Conservation (phyloP, 1,140 invertebrate genomes). For the Chironomus striatipennis region DNA sequence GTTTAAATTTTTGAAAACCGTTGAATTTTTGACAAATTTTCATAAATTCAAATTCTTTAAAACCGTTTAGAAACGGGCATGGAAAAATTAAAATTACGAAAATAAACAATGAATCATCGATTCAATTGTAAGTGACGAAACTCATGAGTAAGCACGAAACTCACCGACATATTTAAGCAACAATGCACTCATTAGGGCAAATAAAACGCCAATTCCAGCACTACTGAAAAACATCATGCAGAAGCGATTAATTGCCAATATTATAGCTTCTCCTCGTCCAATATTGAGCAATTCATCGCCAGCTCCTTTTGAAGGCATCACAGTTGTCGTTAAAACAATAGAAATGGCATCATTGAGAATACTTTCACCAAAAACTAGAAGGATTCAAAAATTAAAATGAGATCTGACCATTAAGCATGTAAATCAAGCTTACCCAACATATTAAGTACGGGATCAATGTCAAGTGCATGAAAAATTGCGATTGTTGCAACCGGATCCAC, state of each 20-base stretch:
- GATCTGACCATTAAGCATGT: too few species aligned
- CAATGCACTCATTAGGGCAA: slow-evolving; percentile 88
- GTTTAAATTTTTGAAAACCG: too few species aligned
- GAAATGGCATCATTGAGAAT: slow-evolving; percentile 97
- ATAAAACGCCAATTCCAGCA: slow-evolving; percentile 91
- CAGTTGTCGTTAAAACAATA: slow-evolving; percentile 91
- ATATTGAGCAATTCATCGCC: slow-evolving; percentile 33
- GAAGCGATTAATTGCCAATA: slow-evolving; percentile 86
- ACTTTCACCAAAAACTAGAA: slow-evolving; percentile 86
- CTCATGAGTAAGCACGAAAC: neutral
- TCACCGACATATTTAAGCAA: slow-evolving; percentile 78
- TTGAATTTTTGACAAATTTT: too few species aligned
- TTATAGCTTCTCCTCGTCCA: slow-evolving; percentile 67
- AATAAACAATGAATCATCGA: neutral
- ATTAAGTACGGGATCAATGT: slow-evolving; percentile 91
- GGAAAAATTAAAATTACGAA: neutral
- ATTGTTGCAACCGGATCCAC: slow-evolving; percentile 97
- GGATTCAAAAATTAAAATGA: too few species aligned
- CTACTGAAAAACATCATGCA: slow-evolving; percentile 98
- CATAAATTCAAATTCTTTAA: too few species aligned
- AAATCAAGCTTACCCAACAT: slow-evolving; percentile 59
- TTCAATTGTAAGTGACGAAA: neutral
- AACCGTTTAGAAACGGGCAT: too few species aligned
- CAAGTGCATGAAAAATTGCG: slow-evolving; percentile 95
- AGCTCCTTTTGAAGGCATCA: slow-evolving; percentile 50